Evolutionary conservation across 64 coral and sea anemone species (phyloP), one percentile per base, ranked within the genome.

Genomic region (Pocillopora damicornis): DNA sequence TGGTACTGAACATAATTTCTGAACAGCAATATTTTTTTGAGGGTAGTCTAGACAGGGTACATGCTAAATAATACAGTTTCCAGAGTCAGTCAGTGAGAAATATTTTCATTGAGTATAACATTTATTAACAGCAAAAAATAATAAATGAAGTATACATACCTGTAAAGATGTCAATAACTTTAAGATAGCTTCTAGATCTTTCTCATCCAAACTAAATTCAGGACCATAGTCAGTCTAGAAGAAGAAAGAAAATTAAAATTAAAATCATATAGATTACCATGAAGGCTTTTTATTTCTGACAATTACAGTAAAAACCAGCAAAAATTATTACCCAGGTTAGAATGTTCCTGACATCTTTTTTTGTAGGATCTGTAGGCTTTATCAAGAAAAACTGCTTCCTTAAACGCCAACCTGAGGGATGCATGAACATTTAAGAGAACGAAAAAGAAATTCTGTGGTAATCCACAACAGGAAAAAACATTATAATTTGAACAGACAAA

Each of bases 281-380:
- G 7, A 51, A 51, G 42, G 7, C 42, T 51, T 51, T 51, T 1
- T 51, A 7, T 51, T 7, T 51, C 42, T 51, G 2, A 4, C 42
- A 51, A 51, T 51, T 51, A 51, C 7, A 4, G 42, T 7, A 51
- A 51, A 51, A 51, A 51, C 42, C 42, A 51, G 42, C 7, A 51
- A 51, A 2, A 51, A 51, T 51, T 23, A 16, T 34, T 90, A 98
- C 95, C 95, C 95, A 98, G 14, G 92, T 89, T 15, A 98, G 74
- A 42, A 98, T 89, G 74, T 87, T 91, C 77, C 95, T 91, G 30
- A 88, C 77, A 73, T 98, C 90, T 81, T 98, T 98, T 62, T 94
- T 91, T 15, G 89, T 84, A 15, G 95, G 80, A 83, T 92, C 89
- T 78, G 95, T 89, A 42, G 93, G 90, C 76, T 94, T 98, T 58